These are phyloP conservation scores for Varanus komodoensis DNA, from an alignment of 2,113 vertebrate species.

Conservation along the genomic window DNA sequence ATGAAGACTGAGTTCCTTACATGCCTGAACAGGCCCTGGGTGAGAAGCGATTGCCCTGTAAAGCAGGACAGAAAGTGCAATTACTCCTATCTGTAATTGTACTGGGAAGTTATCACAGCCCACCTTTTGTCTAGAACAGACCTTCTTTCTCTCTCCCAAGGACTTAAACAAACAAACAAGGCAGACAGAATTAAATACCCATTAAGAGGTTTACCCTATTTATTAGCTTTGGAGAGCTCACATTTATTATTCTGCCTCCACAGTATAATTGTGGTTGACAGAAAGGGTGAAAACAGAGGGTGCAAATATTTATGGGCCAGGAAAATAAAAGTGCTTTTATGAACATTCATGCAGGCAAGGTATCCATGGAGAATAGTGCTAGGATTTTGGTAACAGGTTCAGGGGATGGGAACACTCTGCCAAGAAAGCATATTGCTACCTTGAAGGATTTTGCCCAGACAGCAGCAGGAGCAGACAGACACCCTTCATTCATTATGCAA, in stretches of 20 bases:
- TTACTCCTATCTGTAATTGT: background rate
- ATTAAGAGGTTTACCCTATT: constrained; percentile 24
- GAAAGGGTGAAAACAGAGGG: background rate
- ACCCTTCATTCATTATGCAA: too few relatives aligned
- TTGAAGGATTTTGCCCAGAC: background rate
- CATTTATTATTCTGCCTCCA: constrained; percentile 18
- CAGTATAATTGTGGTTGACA: constrained; percentile 13
- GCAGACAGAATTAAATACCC: constrained; percentile 9
- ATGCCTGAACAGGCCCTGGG: background rate
- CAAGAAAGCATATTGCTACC: background rate
- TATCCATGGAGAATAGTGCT: background rate
- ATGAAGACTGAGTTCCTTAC: background rate
- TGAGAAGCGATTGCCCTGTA: background rate
- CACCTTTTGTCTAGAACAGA: background rate
- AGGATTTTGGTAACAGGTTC: background rate
- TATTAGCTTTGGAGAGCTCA: constrained; percentile 13
- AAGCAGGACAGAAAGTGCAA: background rate
- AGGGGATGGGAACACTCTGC: background rate
- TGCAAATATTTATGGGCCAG: background rate
- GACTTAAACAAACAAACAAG: background rate
- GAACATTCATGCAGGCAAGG: background rate
- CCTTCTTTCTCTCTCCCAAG: background rate
- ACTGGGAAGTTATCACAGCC: background rate
- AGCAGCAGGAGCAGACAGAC: too few relatives aligned
- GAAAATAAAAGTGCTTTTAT: background rate